Base-by-base conservation (phyloP, 2,113 vertebrate species). In the Carollia perspicillata region DNA sequence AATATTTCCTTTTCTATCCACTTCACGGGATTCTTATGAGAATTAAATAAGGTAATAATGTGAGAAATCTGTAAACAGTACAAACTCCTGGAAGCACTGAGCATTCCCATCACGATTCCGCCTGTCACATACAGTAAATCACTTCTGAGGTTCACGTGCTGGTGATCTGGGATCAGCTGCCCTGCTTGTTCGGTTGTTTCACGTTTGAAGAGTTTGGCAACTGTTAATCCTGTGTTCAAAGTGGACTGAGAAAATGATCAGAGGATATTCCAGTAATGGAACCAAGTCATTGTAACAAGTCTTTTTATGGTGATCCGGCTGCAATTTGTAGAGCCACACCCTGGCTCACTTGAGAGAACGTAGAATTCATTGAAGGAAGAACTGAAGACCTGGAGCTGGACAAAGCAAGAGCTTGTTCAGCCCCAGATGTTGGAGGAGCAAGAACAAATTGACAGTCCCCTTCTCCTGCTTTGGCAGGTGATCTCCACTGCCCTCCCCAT, bases 121-220 rank as follows among this genome's bases (percentile, higher is more conserved):
- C 81, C 58, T 81, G 16, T 2, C 7, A 5, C 2, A 0, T 51
- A 30, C 18, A 16, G 23, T 47, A 87, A 51, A 90, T 74, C 16
- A 28, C 4, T 93, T 84, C 12, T 83, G 44, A 89, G 89, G 75
- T 51, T 7, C 20, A 55, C 13, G 40, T 4, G 16, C 14, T 40
- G 3, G 53, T 28, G 40, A 78, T 63, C 40, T 69, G 35, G 72
- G 66, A 60, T 81, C 72, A 78, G 44, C 17, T 86, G 12, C 11
- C 20, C 42, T 17, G 35, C 7, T 83, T 83, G 16, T 23, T 60
- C 77, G 28, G 3, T 75, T 66, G 26, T 44, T 94, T 60, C 6
- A 23, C 16, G 26, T 84, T 94, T 90, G 63, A 53, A 68, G 7
- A 90, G 18, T 87, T 69, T 93, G n/a, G 79, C 18, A 65, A 84